Percentiles rank a stretch among this genome's conserved stretches.
phyloP scores from a whole-genome alignment of 2,888 invertebrate species.

The Mesopsocus fuscifrons region DNA sequence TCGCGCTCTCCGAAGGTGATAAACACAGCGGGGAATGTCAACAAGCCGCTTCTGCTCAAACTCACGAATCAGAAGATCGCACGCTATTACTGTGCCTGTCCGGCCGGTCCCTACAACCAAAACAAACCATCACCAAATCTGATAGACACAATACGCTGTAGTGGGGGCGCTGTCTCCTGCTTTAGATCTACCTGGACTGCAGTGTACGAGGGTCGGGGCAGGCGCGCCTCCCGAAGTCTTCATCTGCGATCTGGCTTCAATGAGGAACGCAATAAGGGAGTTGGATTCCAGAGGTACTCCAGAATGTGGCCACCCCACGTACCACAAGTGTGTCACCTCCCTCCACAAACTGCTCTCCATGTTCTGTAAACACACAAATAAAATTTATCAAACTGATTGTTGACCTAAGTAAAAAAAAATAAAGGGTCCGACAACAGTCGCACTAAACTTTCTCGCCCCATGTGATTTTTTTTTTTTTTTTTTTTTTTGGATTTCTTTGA shows the following conservation, averaged over 20 bases:
- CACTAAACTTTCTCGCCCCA: too few relatives aligned
- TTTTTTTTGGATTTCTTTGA: too few relatives aligned
- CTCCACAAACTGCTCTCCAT: conserved; percentile 63
- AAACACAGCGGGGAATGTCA: conserved; percentile 73
- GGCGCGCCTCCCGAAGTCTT: conserved; percentile 25
- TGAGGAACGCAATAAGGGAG: conserved; percentile 67
- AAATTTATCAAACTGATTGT: not conserved
- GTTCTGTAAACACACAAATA: conserved; percentile 31
- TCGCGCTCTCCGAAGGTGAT: conserved; percentile 63
- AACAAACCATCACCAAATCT: not conserved
- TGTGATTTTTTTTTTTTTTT: too few relatives aligned
- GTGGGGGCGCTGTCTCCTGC: too few relatives aligned
- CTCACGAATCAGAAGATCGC: conserved; percentile 73
- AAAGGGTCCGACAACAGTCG: too few relatives aligned
- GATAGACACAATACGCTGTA: too few relatives aligned
- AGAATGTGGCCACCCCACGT: conserved; percentile 74
- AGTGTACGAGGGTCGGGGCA: conserved; percentile 58
- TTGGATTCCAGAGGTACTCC: conserved; percentile 70
- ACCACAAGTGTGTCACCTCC: conserved; percentile 84
- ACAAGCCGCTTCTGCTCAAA: conserved; percentile 61
- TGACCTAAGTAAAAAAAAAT: not conserved
- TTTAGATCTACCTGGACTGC: conserved; percentile 58
- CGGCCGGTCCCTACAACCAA: conserved; percentile 54
- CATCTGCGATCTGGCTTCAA: conserved; percentile 51
- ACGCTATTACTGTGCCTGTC: conserved; percentile 67